These are phyloP conservation scores for Iguana delicatissima DNA, from an alignment of 2,797 vertebrate species.

Conservation along the genomic window DNA sequence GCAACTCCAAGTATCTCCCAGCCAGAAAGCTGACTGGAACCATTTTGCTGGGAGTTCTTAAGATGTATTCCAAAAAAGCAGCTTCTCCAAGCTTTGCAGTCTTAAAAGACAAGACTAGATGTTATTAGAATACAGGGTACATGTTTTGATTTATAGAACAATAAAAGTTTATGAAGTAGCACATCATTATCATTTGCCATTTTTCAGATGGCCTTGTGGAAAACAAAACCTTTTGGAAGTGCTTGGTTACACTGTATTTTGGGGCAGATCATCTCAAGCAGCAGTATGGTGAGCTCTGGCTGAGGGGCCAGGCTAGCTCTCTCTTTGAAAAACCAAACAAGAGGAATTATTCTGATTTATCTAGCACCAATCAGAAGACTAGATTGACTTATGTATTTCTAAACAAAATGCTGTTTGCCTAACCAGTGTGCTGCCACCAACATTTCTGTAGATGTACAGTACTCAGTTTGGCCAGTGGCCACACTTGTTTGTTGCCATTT, in stretches of 20 bases:
- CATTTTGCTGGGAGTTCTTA: too few species aligned
- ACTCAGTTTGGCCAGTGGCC: too few species aligned
- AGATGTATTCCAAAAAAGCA: too few species aligned
- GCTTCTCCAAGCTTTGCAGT: too few species aligned
- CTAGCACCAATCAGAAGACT: background rate
- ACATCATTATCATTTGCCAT: background rate
- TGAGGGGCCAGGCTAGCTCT: background rate
- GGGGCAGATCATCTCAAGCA: background rate
- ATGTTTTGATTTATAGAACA: too few species aligned
- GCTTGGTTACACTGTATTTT: background rate
- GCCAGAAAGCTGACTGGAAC: too few species aligned
- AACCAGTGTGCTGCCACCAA: too few species aligned
- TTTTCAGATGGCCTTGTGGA: background rate
- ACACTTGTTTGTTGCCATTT: too few species aligned
- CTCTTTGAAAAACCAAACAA: background rate
- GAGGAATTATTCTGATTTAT: background rate
- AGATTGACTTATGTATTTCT: too few species aligned
- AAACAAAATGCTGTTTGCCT: too few species aligned
- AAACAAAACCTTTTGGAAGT: background rate
- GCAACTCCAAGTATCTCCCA: too few species aligned
- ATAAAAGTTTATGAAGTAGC: background rate
- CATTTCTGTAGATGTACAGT: too few species aligned
- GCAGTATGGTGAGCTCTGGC: background rate
- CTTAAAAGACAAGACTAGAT: background rate
- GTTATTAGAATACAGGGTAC: background rate